Base-by-base conservation (phyloP, 2,797 vertebrate genomes). In the Pangasius mekongensis region DNA sequence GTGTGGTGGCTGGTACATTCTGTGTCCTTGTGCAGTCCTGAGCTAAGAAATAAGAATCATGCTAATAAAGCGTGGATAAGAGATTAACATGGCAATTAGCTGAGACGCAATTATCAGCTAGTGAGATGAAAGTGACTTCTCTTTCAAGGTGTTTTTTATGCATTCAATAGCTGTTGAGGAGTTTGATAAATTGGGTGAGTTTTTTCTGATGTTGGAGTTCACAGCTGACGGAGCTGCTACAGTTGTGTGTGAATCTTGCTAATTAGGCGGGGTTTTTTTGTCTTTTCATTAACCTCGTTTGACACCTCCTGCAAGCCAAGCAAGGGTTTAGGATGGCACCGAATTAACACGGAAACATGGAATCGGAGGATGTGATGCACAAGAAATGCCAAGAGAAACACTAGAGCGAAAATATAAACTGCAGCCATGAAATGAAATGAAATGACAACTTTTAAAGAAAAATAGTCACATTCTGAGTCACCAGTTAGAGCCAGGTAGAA, bases 81-180 rank as follows among this genome's bases (percentile, higher is more conserved):
- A 95, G 94, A 96, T 95, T 96, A 96, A 94, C 92, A 91, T 92
- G 92, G 93, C 96, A 97, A 97, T 96, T 96, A 96, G 95, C 94
- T 93, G 93, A 93, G 94, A 95, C 94, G 94, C 95, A 96, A 96
- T 96, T 96, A 96, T 95, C 94, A 93, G 94, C 90, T 91, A 85
- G 91, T 88, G 91, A 92, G 94, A 94, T 93, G 94, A 95, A 95
- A 95, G 93, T 87, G 82, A 89, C 90, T 71, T 94, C 93, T 94
- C 89, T 78, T 91, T 88, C 91, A 95, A 96, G 94, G 96, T 95
- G 94, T 96, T 95, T 93, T 94, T 93, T 92, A 93, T 90, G 93
- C 94, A 93, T 95, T 96, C 95, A 95, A 96, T 95, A 95, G 96
- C 94, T 96, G 94, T 95, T 93, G 95, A 96, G 92, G 92, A 95